Evolutionary conservation across 2,113 vertebrate genomes (phyloP), one percentile per base, ranked within the genome.

Genomic region (Bufo gargarizans): DNA sequence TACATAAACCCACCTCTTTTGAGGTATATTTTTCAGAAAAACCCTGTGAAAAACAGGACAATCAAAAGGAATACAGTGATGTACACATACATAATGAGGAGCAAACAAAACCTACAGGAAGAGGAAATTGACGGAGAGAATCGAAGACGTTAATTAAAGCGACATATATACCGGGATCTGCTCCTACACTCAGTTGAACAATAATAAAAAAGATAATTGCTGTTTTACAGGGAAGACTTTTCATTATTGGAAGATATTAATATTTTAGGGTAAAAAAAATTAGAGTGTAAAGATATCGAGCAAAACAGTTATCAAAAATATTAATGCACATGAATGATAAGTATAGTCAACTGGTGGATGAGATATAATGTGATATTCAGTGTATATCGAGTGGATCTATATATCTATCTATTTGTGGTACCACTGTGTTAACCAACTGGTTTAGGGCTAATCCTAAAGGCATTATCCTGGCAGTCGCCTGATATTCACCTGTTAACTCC

Each of bases 261-360:
- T 86, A 86, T 78, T 86, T 78, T 86, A 65, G 78, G 45, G 45
- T 0, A 1, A 8, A 61, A 86, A 86, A 86, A 86, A 86, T n/a
- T 47, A 19, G 43, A 49, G 76, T 78, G 63, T 71, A 84, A 84
- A 84, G 85, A 86, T 86, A 78, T n/a, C 17, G 71, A 78, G 85
- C 86, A 87, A 87, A 87, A 87, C 86, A 87, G 86, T 87, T 67
- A 87, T 87, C 86, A 87, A 87, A 86, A 87, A 87, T 87, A 87
- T 71, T 20, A 87, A 87, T 87, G 63, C 77, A 69, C 86, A 80
- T 87, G 86, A 87, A 14, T 87, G 77, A 71, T 55, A 79, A 33
- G 45, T 77, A 76, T n/a, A 58, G 16, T 45, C 59, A 33, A 33
- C n/a, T 58, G 72, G 17, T 45, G 55, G 49, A 43, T 16, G 78